Evolutionary conservation across 92 coral and sea anemone genomes (phyloP).

Genomic region (Palythoa heliodiscus): DNA sequence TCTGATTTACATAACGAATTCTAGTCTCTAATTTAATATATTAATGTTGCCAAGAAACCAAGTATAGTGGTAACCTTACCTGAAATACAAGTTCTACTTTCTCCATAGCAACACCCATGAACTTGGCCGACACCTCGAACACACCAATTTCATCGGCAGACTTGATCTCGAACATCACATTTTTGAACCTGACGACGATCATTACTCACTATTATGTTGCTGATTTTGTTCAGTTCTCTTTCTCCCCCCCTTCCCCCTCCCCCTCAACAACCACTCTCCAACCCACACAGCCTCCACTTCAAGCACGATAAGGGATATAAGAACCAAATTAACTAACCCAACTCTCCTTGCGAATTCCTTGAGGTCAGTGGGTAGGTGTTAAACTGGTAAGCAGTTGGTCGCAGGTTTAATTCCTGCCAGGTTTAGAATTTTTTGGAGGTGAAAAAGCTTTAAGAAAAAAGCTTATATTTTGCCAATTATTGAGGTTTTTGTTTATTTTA

Average conservation of each 20-base stretch:
- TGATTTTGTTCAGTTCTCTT: background rate
- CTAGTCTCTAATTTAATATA: no score
- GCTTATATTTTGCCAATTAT: no score
- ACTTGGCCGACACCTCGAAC: slow-evolving; percentile 96
- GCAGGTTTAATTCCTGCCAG: no score
- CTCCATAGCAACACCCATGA: slow-evolving; percentile 99
- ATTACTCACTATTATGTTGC: background rate
- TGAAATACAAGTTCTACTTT: slow-evolving; percentile 97
- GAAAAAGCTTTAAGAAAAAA: no score
- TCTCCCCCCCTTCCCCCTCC: background rate
- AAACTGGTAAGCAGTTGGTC: no score
- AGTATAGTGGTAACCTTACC: slow-evolving; percentile 51
- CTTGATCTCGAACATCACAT: slow-evolving; percentile 93
- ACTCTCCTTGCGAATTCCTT: no score
- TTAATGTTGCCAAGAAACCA: background rate
- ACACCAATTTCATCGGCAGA: slow-evolving; percentile 93
- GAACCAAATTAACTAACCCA: no score
- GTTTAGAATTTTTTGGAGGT: no score
- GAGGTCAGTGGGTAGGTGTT: no score
- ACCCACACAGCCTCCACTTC: background rate
- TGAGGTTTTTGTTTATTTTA: no score
- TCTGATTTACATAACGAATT: no score
- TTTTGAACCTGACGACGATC: slow-evolving; percentile 74
- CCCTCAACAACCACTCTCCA: background rate
- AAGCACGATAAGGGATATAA: no score